Evolutionary conservation across 2,888 invertebrate genomes (phyloP), one percentile per base, ranked within the genome.

Genomic region (Aethes cnicana): DNA sequence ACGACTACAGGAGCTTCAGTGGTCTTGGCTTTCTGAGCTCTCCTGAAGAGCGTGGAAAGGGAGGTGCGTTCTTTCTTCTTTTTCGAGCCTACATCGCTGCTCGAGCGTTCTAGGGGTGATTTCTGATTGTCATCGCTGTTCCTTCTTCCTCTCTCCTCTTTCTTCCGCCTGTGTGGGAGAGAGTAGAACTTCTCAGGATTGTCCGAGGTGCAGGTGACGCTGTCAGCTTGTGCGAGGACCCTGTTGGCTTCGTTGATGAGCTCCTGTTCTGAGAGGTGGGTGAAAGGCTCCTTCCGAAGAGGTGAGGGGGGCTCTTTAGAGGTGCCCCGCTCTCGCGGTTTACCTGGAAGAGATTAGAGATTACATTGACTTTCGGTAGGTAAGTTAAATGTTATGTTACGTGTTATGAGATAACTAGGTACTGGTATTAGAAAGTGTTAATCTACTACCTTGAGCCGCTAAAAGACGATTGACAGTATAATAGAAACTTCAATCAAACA

Each of bases 211-310:
- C 95, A 95, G 50, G 92, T 92, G 57, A 95, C 91, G 68, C 93
- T 92, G 61, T 93, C 92, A 0, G 93, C 95, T 77, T 95, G 95
- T 16, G 93, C 92, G 42, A 95, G 84, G 21, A 95, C 94, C 68
- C 92, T 90, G 56, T 94, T 94, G 20, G 95, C 95, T 87, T 96
- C 96, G 69, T 94, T 91, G 37, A 94, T 93, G 37, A 95, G 90
- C 72, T 94, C 93, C 69, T 93, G 91, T 70, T 94, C 93, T 49
- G 94, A 93, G 26, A 93, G 87, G 68, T 93, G 92, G 39, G 92
- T 92, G 62, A 95, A 93, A 55, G 94, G 92, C 64, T 89, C 88
- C 60, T 83, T 87, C 63, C 89, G 77, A 33, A 83, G 67, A 42
- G 69, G 61, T 16, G 80, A 69, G 20, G 72, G 70, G 11, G 62